Base-by-base conservation (phyloP, 2,888 invertebrate genomes). In the Lycocerus yunnanus region DNA sequence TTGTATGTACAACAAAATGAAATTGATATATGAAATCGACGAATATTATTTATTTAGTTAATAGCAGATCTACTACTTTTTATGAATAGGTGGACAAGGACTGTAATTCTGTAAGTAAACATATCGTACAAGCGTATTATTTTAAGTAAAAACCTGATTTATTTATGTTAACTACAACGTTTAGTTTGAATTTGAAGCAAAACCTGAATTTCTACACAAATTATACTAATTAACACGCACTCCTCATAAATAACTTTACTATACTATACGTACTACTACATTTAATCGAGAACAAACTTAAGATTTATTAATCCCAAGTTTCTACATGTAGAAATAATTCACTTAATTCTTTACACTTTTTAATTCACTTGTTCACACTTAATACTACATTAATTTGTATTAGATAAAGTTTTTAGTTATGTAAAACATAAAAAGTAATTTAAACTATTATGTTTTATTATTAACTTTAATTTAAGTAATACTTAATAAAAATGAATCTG, bases 151-250 rank as follows among this genome's bases (percentile, higher is more conserved):
- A 63, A 63, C 13, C 20, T 63, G 20, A 63, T n/a, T 15, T 63
- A 63, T 16, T 63, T 15, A 63, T 63, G 61, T 63, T 16, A 18
- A 15, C 20, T 18, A 63, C 61, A 63, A 63, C 61, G 61, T 18
- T 20, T 18, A 63, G 43, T 43, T 43, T 43, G 18, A 63, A 20
- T 63, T 63, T 63, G 61, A 63, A 63, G 61, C 61, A 63, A 63
- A 63, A 63, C 61, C 16, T 60, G 60, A 60, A 60, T 16, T 20
- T 15, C 61, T 14, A 63, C 61, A 18, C 61, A 63, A 63, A 63
- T 63, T 63, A 63, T 63, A 63, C 16, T 63, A 63, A 63, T 63
- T 63, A 63, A 63, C 61, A 63, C 61, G 61, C 20, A 18, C 61
- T 63, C 18, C 61, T n/a, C 20, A 63, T 63, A 63, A 63, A 63